Evolutionary conservation across 2,888 invertebrate genomes (phyloP), one percentile per base, ranked within the genome.

Genomic region (Junonia oenone): DNA sequence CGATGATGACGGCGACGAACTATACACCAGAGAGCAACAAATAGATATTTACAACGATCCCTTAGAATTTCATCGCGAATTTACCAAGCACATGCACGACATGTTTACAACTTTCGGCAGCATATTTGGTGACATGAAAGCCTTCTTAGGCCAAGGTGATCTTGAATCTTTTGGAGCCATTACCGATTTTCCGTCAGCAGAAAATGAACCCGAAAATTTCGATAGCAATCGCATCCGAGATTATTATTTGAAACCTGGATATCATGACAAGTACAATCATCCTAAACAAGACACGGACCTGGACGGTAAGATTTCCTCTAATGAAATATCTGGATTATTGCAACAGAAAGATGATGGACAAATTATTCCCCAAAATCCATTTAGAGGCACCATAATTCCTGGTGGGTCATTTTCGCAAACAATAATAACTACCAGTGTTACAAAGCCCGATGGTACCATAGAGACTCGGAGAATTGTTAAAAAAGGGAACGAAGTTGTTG

Each of bases 171-270:
- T 77, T 40, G 62, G 61, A 6, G 54, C 59, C 5, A 63, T 63
- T 14, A 62, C 62, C 6, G 59, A 64, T 17, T 47, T 57, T 9
- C 62, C 64, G 11, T 17, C 35, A n/a, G 15, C 46, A 5, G 58
- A 64, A 13, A 46, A 45, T 29, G 63, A 67, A 14, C 51, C 72
- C 0, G 80, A 82, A 8, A 66, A 72, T 46, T 72, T 66, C 51
- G 67, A 75, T 35, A 76, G 72, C 55, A 76, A 75, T 51, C 81
- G 65, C 52, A 76, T 90, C 17, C 72, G 89, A 56, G 83, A 88
- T 57, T 84, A 83, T 56, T 90, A 89, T 61, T 65, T 90, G n/a
- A 88, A 89, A 62, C 88, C 89, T 1, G 88, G 86, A 38, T 86
- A 78, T 62, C 81, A 81, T 45, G 75, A 69, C 2, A 72, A 68